These are phyloP conservation scores for Thalassoma bifasciatum DNA, from an alignment of 2,113 vertebrate genomes.

Conservation along the genomic window DNA sequence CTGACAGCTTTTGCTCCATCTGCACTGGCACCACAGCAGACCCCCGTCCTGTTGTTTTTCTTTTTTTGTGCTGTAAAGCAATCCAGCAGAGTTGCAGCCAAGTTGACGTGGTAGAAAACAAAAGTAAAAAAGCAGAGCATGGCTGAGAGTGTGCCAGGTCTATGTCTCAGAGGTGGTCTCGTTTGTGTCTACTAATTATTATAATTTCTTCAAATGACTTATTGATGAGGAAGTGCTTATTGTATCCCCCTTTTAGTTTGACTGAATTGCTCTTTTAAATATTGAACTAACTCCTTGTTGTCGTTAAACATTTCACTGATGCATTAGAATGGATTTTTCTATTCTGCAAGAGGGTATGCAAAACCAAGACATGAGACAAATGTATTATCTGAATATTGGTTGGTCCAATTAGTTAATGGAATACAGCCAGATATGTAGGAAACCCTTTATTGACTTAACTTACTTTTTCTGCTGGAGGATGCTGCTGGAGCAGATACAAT, in stretches of 20 bases:
- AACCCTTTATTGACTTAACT: conserved; percentile 9
- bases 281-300: conserved; percentile 15
- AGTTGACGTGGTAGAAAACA: conserved; percentile 23
- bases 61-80: conserved; percentile 37
- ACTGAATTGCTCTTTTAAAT: conserved; percentile 19
- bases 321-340: conserved; percentile 17
- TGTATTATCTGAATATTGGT: neutral
- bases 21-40: conserved; percentile 56
- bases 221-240: conserved; percentile 34
- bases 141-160: conserved; percentile 37
- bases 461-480: conserved; percentile 1
- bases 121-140: conserved; percentile 21
- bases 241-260: conserved; percentile 19
- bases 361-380: conserved; percentile 12
- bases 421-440: conserved; percentile 15
- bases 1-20: conserved; percentile 59
- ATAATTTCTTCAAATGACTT: conserved; percentile 58
- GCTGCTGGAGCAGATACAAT: conserved; percentile 25
- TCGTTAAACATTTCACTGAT: conserved; percentile 19
- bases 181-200: conserved; percentile 64
- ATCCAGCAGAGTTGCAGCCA: conserved; percentile 54
- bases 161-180: conserved; percentile 35
- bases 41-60: conserved; percentile 8
- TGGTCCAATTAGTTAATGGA: conserved; percentile 42
- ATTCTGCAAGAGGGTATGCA: neutral